Conservation (phyloP, 2,888 invertebrate species). For the Platynereis dumerilii region DNA sequence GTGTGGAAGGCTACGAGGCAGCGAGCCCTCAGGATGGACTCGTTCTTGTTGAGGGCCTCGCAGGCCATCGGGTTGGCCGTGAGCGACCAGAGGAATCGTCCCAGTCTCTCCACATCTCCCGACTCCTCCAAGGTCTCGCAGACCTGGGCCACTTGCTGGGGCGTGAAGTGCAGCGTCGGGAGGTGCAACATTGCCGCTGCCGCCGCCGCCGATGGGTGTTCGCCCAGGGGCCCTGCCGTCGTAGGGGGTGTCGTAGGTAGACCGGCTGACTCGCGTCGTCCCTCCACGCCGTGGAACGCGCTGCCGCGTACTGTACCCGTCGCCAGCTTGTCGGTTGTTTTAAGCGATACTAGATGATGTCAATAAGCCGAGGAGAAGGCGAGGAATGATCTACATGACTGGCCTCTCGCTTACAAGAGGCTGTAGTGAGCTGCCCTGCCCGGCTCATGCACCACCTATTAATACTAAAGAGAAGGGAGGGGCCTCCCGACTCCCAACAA, state of each 20-base stretch:
- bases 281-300: background rate
- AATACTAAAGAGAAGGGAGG: constrained; percentile 28
- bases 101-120: constrained; percentile 69
- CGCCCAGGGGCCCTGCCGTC: constrained; percentile 6
- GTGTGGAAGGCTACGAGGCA: constrained; percentile 90
- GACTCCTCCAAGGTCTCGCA: constrained; percentile 66
- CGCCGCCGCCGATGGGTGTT: constrained; percentile 12
- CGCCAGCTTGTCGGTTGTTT: background rate
- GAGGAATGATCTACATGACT: constrained; percentile 14
- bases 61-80: constrained; percentile 85
- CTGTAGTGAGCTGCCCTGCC: constrained; percentile 21
- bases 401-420: constrained; percentile 28
- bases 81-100: constrained; percentile 86
- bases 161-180: constrained; percentile 51
- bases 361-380: background rate
- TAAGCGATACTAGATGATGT: background rate
- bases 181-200: constrained; percentile 23
- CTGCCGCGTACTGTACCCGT: background rate
- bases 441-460: constrained; percentile 22
- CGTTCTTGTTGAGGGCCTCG: constrained; percentile 78
- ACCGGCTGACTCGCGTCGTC: background rate
- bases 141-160: constrained; percentile 61
- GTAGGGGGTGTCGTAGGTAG: constrained; percentile 1
- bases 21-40: constrained; percentile 84
- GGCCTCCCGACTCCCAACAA: constrained; percentile 5